A percentile compares a stretch with the other conserved stretches of the same genome.
These are phyloP conservation scores for Hirtodrosophila duncani DNA, from an alignment of 2,888 invertebrate species.

Conservation along the genomic window DNA sequence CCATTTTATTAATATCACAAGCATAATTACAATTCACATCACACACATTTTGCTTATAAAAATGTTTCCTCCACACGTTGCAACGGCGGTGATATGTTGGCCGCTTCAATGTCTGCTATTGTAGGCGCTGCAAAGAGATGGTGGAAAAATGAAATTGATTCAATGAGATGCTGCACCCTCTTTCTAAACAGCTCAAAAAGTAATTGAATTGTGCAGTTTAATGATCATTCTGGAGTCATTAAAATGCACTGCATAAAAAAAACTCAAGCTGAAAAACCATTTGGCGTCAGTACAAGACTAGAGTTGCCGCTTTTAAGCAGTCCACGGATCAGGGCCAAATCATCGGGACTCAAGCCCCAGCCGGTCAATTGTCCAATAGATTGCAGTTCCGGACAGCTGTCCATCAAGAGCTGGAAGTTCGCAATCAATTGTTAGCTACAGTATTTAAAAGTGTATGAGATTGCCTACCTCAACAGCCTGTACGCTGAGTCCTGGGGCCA, in stretches of 20 bases:
- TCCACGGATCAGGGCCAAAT: constrained; percentile 83
- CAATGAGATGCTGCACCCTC: neutral
- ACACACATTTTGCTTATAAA: constrained; percentile 22
- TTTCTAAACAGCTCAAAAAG: constrained; percentile 8
- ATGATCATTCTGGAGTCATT: neutral
- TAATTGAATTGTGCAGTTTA: constrained; percentile 18
- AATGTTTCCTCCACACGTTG: constrained; percentile 19
- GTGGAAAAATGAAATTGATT: constrained; percentile 1
- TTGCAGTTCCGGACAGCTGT: constrained; percentile 83
- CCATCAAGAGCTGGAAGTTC: constrained; percentile 80
- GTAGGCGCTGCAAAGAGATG: constrained; percentile 56
- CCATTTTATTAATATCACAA: constrained; percentile 59
- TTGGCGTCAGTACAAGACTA: constrained; percentile 82
- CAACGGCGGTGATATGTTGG: neutral
- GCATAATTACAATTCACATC: constrained; percentile 30
- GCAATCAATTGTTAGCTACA: neutral
- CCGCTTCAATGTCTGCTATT: constrained; percentile 25
- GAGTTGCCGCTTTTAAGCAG: constrained; percentile 84
- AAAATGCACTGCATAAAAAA: constrained; percentile 31
- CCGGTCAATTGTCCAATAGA: constrained; percentile 84
- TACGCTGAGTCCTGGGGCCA: constrained; percentile 82
- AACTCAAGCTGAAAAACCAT: constrained; percentile 79
- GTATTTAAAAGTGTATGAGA: neutral
- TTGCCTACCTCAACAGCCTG: constrained; percentile 80
- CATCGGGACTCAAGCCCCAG: constrained; percentile 84